phyloP scores from a whole-genome alignment of 2,888 invertebrate species.

The Limnephilus marmoratus region DNA sequence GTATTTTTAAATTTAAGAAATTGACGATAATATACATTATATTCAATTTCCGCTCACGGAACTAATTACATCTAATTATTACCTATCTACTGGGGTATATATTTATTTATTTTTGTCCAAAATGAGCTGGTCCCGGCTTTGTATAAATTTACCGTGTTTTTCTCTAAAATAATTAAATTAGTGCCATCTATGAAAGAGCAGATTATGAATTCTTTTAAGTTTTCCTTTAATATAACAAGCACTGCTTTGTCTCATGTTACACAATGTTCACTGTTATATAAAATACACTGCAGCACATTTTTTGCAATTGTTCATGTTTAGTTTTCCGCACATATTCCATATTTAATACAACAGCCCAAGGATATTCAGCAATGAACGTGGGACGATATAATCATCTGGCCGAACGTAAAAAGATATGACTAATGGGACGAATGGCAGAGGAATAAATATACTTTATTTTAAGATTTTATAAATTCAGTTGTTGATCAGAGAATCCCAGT shows the following conservation, averaged over 20 bases:
- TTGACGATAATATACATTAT: no score
- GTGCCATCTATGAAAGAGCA: no score
- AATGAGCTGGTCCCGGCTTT: no score
- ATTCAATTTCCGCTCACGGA: no score
- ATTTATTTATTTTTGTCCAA: no score
- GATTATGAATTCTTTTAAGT: no score
- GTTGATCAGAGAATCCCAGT: constrained; percentile 35
- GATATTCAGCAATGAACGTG: background rate
- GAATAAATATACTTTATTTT: background rate
- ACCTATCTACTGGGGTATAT: no score
- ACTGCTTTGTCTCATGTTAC: background rate
- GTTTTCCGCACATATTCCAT: background rate
- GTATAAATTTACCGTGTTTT: no score
- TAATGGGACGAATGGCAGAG: background rate
- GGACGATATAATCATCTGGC: constrained; percentile 1
- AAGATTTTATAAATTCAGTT: constrained; percentile 16
- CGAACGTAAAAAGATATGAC: constrained; percentile 20
- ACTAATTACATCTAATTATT: no score
- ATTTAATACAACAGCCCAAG: background rate
- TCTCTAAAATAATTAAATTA: no score
- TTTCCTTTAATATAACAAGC: background rate
- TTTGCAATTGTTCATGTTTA: background rate
- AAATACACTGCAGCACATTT: background rate
- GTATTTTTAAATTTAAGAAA: no score
- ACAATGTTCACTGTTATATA: background rate